Percentiles rank a stretch among this genome's conserved stretches.
Conservation (phyloP, 2,888 invertebrate genomes). For the Allygus modestus region DNA sequence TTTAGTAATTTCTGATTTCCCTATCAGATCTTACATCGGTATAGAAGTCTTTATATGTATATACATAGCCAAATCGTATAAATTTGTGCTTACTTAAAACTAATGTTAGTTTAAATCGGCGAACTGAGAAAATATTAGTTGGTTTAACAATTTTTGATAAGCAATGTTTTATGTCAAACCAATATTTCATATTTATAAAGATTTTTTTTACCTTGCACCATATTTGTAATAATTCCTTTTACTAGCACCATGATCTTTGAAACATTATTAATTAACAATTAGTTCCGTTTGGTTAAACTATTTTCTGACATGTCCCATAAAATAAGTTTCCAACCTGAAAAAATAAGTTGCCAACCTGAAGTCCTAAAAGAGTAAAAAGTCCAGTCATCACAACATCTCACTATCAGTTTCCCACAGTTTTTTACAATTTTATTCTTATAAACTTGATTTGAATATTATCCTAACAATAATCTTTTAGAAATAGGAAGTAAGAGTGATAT, state of each 20-base stretch:
- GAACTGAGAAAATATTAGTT: constrained; percentile 18
- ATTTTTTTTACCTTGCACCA: constrained; percentile 12
- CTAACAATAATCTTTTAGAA: not conserved
- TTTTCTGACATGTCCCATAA: not conserved
- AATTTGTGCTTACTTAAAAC: constrained; percentile 18
- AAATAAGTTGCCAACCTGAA: not conserved
- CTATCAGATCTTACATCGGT: constrained; percentile 19
- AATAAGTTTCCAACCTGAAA: not conserved
- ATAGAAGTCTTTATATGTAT: constrained; percentile 24
- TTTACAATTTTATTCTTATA: not conserved
- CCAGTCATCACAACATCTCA: constrained; percentile 25
- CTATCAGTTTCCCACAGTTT: not conserved
- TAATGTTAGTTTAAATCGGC: constrained; percentile 7
- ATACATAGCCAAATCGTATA: constrained; percentile 9
- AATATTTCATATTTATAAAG: not conserved
- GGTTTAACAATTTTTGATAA: not conserved
- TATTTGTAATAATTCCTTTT: constrained; percentile 15
- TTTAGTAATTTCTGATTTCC: constrained; percentile 33
- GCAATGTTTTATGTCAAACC: not conserved
- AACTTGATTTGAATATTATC: not conserved
- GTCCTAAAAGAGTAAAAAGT: not conserved
- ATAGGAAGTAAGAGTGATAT: no score
- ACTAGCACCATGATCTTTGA: constrained; percentile 9
- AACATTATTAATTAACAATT: not conserved
- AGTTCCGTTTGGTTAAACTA: not conserved